Percentiles rank a stretch among this genome's conserved stretches.
These are phyloP conservation scores for Rhynchonema sp. DNA, from an alignment of 2,888 invertebrate genomes.

Conservation along the genomic window DNA sequence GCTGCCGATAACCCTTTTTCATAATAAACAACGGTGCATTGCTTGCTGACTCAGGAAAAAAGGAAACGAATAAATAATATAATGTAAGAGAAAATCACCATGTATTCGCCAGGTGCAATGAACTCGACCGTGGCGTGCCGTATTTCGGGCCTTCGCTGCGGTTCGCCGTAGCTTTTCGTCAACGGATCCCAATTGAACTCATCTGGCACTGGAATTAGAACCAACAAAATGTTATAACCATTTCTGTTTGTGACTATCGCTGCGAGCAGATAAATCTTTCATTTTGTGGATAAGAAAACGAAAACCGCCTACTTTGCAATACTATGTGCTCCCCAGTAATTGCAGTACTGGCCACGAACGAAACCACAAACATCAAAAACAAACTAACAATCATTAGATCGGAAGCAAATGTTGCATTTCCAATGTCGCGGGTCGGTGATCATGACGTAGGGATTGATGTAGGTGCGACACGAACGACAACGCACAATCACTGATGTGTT, in stretches of 20 bases:
- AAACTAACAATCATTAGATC: slow-evolving; percentile 77
- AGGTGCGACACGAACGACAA: slow-evolving; percentile 86
- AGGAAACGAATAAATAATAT: too few species aligned
- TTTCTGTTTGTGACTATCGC: too few species aligned
- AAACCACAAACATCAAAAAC: too few species aligned
- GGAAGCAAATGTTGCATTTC: slow-evolving; percentile 95
- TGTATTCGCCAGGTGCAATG: slow-evolving; percentile 91
- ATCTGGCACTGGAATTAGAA: slow-evolving; percentile 57
- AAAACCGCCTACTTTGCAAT: slow-evolving; percentile 1
- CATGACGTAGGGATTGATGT: slow-evolving; percentile 95
- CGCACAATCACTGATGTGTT: slow-evolving; percentile 89
- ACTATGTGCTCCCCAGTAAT: background rate
- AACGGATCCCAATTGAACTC: slow-evolving; percentile 95
- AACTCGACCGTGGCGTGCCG: slow-evolving; percentile 91
- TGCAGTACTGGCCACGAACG: background rate
- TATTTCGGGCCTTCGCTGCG: slow-evolving; percentile 79
- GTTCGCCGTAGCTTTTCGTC: slow-evolving; percentile 89
- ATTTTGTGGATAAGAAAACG: too few species aligned
- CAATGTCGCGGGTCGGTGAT: slow-evolving; percentile 87
- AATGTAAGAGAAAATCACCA: too few species aligned
- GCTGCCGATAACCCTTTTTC: too few species aligned
- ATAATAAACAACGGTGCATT: too few species aligned
- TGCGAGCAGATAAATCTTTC: too few species aligned
- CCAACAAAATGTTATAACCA: too few species aligned
- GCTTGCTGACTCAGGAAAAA: too few species aligned